Evolutionary conservation across 2,888 invertebrate genomes (phyloP).

Genomic region (Sialis lutaria): DNA sequence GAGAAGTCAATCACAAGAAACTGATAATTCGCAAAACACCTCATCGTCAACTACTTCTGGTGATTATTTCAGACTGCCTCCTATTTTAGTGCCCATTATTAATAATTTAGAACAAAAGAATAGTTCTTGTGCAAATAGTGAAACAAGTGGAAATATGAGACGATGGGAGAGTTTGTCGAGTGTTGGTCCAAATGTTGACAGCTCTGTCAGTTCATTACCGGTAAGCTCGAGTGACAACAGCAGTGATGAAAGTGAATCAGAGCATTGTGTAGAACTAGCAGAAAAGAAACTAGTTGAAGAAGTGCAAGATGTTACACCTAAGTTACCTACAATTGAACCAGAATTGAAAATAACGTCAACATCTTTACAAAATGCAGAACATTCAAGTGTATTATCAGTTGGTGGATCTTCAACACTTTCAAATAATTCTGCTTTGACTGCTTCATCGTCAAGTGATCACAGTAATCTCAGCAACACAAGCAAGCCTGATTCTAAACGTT

Average conservation of each 20-base stretch:
- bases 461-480: slow-evolving; percentile 9
- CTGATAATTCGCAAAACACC: slow-evolving; percentile 40
- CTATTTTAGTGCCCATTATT: slow-evolving; percentile 51
- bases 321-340: slow-evolving; percentile 4
- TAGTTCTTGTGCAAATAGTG: slow-evolving; percentile 10
- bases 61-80: slow-evolving; percentile 45
- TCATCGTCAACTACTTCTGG: slow-evolving; percentile 27
- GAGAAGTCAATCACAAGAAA: slow-evolving; percentile 39
- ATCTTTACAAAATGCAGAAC: slow-evolving; percentile 10
- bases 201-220: slow-evolving; percentile 29
- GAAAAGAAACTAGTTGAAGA: slow-evolving; percentile 28
- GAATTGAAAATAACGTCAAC: slow-evolving; percentile 8
- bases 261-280: slow-evolving; percentile 30
- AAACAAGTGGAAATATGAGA: slow-evolving; percentile 18
- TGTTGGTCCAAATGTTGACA: slow-evolving; percentile 52
- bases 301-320: neutral
- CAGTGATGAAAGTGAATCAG: slow-evolving; percentile 29
- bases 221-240: slow-evolving; percentile 24
- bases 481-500: slow-evolving; percentile 14
- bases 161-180: slow-evolving; percentile 49
- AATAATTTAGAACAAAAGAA: slow-evolving; percentile 34
- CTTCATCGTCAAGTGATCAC: slow-evolving; percentile 10
- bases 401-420: slow-evolving; percentile 10
- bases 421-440: slow-evolving; percentile 1
- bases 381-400: slow-evolving; percentile 14